A percentile compares a stretch with the other conserved stretches of the same genome.
Evolutionary conservation across 2,113 vertebrate species (phyloP).

Genomic region (Gasterosteus nipponicus): DNA sequence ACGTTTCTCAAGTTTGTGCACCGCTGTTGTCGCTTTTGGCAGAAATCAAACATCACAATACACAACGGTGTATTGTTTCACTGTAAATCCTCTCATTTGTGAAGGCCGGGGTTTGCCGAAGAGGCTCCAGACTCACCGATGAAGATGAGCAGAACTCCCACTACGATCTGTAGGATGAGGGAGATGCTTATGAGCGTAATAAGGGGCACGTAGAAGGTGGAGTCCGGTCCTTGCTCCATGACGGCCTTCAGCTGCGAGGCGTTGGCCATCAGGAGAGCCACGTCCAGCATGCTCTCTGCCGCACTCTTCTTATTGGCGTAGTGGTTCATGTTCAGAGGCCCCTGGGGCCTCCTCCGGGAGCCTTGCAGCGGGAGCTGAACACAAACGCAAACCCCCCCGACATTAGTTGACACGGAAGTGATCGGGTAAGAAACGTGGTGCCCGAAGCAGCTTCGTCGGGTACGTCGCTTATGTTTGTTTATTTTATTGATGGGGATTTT

Average conservation of each 20-base stretch:
- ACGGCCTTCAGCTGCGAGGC: conserved; percentile 96
- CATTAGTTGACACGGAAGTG: conserved; percentile 13
- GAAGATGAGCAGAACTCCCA: conserved; percentile 95
- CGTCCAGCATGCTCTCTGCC: conserved; percentile 96
- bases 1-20: background rate
- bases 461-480: background rate
- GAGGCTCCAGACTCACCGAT: conserved; percentile 82
- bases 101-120: background rate
- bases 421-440: background rate
- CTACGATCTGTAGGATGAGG: conserved; percentile 87
- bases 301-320: conserved; percentile 98
- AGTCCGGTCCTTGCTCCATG: conserved; percentile 86
- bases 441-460: background rate
- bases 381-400: conserved; percentile 39
- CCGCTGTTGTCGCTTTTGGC: too few species aligned
- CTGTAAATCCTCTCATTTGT: background rate
- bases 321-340: conserved; percentile 91
- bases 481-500: too few species aligned
- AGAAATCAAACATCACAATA: background rate
- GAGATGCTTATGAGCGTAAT: conserved; percentile 91
- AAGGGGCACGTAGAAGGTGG: conserved; percentile 86
- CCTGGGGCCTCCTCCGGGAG: conserved; percentile 34
- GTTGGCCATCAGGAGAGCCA: conserved; percentile 97
- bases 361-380: conserved; percentile 37
- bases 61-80: background rate